Conservation (phyloP, 1,140 invertebrate species). For the Drosophila varians region DNA sequence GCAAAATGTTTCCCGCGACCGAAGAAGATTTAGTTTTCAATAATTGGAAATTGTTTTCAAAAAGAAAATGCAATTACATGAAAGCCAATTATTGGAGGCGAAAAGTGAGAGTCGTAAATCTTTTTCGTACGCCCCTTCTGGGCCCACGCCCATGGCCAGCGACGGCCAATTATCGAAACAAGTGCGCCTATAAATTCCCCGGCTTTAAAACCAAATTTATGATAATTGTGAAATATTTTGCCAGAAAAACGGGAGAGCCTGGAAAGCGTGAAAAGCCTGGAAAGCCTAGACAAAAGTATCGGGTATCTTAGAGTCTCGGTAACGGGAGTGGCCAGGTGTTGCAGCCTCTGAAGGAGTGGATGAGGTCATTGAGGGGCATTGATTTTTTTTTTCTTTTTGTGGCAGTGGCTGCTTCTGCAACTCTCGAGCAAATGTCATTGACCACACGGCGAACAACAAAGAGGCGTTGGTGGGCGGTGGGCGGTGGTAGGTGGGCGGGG, state of each 20-base stretch:
- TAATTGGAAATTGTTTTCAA: too few relatives aligned
- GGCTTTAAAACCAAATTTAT: constrained; percentile 32
- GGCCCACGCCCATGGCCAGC: neutral
- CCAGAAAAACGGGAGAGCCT: neutral
- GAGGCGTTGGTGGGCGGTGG: constrained; percentile 43
- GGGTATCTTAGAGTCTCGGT: too few relatives aligned
- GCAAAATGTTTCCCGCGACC: constrained; percentile 16
- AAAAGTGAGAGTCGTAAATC: neutral
- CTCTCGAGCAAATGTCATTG: constrained; percentile 63
- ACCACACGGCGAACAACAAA: constrained; percentile 66
- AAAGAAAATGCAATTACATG: too few relatives aligned
- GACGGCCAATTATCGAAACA: constrained; percentile 26
- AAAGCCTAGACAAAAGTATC: too few relatives aligned
- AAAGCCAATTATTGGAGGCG: neutral
- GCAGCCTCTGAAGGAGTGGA: neutral
- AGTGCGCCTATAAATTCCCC: constrained; percentile 22
- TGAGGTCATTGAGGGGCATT: constrained; percentile 50
- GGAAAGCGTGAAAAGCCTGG: too few relatives aligned
- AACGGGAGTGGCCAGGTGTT: neutral
- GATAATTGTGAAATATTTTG: constrained; percentile 41
- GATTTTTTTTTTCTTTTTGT: constrained; percentile 70
- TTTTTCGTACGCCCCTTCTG: neutral
- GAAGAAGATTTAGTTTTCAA: neutral
- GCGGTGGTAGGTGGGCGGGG: neutral
- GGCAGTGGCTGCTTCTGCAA: constrained; percentile 20